Conservation (phyloP, 2,888 invertebrate species). For the Nephrotoma flavescens region DNA sequence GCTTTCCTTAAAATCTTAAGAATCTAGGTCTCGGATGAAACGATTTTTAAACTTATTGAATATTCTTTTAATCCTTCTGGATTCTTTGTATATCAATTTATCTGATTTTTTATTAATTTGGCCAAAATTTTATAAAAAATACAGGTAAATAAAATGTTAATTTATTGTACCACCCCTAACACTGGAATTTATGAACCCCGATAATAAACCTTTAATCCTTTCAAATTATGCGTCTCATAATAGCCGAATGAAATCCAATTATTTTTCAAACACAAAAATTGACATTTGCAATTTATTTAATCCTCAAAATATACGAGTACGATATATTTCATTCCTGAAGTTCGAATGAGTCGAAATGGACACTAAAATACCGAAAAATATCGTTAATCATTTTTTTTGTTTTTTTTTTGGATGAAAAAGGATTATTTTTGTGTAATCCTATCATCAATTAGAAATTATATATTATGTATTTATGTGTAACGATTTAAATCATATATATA, state of each 20-base stretch:
- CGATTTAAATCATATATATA: neutral
- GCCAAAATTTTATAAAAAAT: too few species aligned
- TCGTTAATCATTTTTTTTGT: neutral
- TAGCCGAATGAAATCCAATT: neutral
- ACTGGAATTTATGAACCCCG: neutral
- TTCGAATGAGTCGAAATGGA: neutral
- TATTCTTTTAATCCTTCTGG: too few species aligned
- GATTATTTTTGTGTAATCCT: conserved; percentile 1
- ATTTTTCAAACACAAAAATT: neutral
- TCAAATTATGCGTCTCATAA: neutral
- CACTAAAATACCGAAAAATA: neutral
- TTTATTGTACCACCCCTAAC: too few species aligned
- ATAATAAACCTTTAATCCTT: neutral
- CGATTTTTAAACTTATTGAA: too few species aligned
- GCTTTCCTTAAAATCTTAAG: too few species aligned
- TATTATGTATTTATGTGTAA: neutral
- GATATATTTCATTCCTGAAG: neutral
- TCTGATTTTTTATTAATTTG: too few species aligned
- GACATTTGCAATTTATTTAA: neutral
- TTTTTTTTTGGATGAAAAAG: neutral
- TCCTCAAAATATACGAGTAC: neutral
- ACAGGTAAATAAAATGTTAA: too few species aligned
- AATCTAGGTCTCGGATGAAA: too few species aligned
- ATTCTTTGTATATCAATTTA: too few species aligned
- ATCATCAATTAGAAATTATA: neutral